These are phyloP conservation scores for Capromys pilorides DNA, from an alignment of 2,797 vertebrate species.

Conservation along the genomic window DNA sequence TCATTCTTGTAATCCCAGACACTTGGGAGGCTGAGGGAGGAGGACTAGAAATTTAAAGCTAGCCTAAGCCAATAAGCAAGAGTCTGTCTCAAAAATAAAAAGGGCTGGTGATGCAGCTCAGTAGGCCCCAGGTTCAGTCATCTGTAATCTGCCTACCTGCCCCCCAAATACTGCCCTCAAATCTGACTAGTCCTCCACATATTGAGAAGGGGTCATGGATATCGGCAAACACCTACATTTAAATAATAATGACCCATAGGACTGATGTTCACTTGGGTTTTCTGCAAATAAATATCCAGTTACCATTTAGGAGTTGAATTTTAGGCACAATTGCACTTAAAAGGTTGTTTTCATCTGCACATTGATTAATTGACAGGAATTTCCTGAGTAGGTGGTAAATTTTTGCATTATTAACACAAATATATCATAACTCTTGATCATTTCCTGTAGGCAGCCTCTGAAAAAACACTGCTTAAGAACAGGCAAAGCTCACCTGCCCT, in stretches of 20 bases:
- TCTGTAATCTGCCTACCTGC: not conserved
- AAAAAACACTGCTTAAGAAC: not conserved
- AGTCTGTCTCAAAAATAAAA: not conserved
- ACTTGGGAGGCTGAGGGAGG: not conserved
- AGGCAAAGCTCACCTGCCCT: not conserved
- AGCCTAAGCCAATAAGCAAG: not conserved
- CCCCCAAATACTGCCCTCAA: not conserved
- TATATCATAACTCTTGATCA: not conserved
- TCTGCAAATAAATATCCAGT: not conserved
- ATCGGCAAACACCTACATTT: not conserved
- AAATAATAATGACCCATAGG: not conserved
- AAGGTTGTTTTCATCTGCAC: slow-evolving; percentile 20
- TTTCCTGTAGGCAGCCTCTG: not conserved
- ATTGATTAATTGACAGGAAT: not conserved
- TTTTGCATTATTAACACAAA: not conserved
- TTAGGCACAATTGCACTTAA: not conserved
- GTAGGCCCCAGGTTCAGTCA: not conserved
- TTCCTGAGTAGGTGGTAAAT: not conserved
- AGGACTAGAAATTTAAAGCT: not conserved
- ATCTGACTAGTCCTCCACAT: not conserved
- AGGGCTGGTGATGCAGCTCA: not conserved
- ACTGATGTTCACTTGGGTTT: not conserved
- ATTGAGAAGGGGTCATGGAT: not conserved
- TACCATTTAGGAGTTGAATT: not conserved
- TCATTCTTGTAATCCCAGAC: not conserved